Evolutionary conservation across 1,140 invertebrate species (phyloP).

Genomic region (Globodera ellingtonae): DNA sequence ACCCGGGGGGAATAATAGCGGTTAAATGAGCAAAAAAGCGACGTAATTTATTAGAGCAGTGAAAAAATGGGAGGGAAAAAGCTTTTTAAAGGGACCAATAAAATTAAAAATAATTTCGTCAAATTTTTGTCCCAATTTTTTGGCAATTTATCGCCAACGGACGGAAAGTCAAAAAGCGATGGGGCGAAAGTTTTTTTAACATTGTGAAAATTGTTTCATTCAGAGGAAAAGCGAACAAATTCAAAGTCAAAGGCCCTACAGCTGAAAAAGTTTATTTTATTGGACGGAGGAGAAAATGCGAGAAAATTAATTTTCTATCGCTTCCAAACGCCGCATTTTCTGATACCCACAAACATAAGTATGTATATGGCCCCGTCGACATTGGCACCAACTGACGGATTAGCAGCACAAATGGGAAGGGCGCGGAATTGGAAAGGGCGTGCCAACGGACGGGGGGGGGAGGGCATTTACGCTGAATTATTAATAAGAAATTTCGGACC

Average conservation of each 20-base stretch:
- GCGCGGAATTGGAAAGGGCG: not conserved
- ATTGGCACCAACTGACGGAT: not conserved
- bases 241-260: not conserved
- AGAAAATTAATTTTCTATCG: not conserved
- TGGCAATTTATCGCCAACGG: too few species aligned
- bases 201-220: too few species aligned
- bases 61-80: conserved; percentile 2
- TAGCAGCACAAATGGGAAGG: not conserved
- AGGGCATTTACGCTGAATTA: not conserved
- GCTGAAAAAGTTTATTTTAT: not conserved
- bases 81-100: too few species aligned
- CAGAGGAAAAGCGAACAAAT: not conserved
- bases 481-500: not conserved
- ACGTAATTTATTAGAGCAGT: not conserved
- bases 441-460: not conserved
- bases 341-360: too few species aligned
- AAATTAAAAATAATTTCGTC: too few species aligned
- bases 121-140: too few species aligned
- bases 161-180: too few species aligned
- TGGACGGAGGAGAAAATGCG: too few species aligned
- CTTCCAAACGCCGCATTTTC: not conserved
- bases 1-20: not conserved
- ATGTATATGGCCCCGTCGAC: not conserved
- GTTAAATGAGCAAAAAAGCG: not conserved
- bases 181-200: too few species aligned